Percentiles rank a stretch among this genome's conserved stretches.
These are phyloP conservation scores for Orthosia gothica DNA, from an alignment of 2,888 invertebrate species.

Conservation along the genomic window DNA sequence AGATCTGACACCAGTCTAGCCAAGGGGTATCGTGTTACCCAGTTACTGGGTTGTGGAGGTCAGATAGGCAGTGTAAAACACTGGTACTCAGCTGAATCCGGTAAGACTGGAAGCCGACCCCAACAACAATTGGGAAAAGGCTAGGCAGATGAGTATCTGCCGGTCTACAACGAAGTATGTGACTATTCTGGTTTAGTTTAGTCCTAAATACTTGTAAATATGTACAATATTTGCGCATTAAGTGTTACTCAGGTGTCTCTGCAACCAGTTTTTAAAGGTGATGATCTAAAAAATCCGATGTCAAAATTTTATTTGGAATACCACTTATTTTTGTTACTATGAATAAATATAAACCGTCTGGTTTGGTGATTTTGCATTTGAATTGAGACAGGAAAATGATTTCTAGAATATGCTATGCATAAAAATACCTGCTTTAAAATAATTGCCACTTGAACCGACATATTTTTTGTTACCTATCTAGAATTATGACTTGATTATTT, in stretches of 20 bases:
- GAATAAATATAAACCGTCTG: not conserved
- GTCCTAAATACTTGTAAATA: not conserved
- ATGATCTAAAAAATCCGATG: conserved; percentile 18
- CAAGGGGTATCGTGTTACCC: no score
- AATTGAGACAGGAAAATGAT: not conserved
- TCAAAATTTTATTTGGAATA: not conserved
- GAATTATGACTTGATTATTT: no score
- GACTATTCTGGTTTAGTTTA: not conserved
- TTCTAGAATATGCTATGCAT: not conserved
- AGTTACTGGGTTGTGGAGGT: no score
- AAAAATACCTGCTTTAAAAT: not conserved
- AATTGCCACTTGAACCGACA: not conserved
- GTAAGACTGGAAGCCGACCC: no score
- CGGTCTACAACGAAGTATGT: not conserved
- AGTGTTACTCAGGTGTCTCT: not conserved
- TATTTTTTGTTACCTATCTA: no score
- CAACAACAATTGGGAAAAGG: no score
- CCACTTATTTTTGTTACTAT: not conserved
- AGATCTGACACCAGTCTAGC: no score
- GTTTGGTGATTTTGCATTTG: not conserved
- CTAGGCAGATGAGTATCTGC: no score
- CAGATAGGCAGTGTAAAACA: no score
- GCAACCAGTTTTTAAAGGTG: conserved; percentile 8
- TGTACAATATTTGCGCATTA: conserved; percentile 1
- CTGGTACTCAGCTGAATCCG: no score